phyloP scores from a whole-genome alignment of 2,888 invertebrate genomes.

The Megastigmus dorsalis region DNA sequence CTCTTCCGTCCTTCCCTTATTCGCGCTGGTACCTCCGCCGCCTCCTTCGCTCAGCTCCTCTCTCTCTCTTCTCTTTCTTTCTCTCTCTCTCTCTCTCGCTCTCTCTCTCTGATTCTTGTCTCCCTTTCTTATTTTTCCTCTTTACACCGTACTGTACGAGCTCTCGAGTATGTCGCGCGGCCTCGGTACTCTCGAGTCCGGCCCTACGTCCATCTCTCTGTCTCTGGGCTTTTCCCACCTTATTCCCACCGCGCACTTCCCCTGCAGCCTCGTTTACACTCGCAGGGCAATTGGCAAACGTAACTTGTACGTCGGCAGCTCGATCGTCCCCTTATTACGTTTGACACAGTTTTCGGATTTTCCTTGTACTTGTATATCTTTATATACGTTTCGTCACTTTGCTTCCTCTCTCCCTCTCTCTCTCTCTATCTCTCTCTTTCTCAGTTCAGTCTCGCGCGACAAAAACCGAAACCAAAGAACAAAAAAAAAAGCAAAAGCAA shows the following conservation, averaged over 20 bases:
- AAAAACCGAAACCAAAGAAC: too few relatives aligned
- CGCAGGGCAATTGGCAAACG: too few relatives aligned
- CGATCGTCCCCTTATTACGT: neutral
- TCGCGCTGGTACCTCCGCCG: neutral
- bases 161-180: constrained; percentile 49
- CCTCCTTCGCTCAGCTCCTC: too few relatives aligned
- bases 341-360: neutral
- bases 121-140: too few relatives aligned
- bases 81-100: neutral
- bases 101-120: neutral
- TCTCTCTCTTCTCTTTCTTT: neutral
- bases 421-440: neutral
- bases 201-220: constrained; percentile 60
- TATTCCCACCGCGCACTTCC: constrained; percentile 11
- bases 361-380: neutral
- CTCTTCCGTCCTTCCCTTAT: neutral
- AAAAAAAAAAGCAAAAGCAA: too few relatives aligned
- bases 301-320: neutral
- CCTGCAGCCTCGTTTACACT: too few relatives aligned
- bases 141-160: constrained; percentile 20
- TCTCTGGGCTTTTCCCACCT: constrained; percentile 9
- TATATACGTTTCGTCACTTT: neutral
- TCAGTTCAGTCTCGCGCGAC: neutral
- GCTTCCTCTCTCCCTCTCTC: neutral
- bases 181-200: constrained; percentile 56